phyloP scores from a whole-genome alignment of 2,888 invertebrate species.

The Matsumyia berberina region DNA sequence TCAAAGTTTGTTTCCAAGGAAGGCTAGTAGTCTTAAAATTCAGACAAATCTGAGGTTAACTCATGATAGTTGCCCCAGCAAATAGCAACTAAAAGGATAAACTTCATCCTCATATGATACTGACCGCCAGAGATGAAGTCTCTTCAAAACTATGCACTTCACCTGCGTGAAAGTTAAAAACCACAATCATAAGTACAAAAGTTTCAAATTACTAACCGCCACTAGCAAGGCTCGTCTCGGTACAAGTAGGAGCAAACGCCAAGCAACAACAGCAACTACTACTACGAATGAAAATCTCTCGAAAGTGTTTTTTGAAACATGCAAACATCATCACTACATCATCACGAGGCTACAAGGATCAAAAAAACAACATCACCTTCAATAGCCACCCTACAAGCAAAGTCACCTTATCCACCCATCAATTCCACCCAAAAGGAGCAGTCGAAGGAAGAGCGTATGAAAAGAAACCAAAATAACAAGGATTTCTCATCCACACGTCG shows the following conservation, averaged over 20 bases:
- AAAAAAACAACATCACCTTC: constrained; percentile 37
- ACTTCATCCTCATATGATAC: too few relatives aligned
- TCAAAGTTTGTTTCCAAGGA: too few relatives aligned
- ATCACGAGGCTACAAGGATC: constrained; percentile 26
- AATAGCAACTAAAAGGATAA: too few relatives aligned
- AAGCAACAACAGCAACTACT: constrained; percentile 18
- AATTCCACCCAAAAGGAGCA: neutral
- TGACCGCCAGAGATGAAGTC: too few relatives aligned
- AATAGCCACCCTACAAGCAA: constrained; percentile 14
- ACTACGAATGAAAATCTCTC: constrained; percentile 40
- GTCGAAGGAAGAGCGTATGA: constrained; percentile 4
- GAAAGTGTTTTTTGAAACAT: constrained; percentile 57
- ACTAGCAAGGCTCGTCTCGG: constrained; percentile 14
- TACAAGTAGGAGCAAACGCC: neutral
- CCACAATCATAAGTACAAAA: constrained; percentile 14
- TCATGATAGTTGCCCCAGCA: too few relatives aligned
- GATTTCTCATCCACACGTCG: constrained; percentile 60
- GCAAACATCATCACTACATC: constrained; percentile 64
- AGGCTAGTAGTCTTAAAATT: too few relatives aligned
- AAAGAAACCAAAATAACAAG: constrained; percentile 38
- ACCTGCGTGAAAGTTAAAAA: neutral
- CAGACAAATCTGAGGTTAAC: too few relatives aligned
- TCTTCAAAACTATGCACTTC: neutral
- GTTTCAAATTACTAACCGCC: constrained; percentile 38
- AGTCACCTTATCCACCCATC: constrained; percentile 9